Conservation (phyloP, 2,797 vertebrate species). For the Allobates femoralis region DNA sequence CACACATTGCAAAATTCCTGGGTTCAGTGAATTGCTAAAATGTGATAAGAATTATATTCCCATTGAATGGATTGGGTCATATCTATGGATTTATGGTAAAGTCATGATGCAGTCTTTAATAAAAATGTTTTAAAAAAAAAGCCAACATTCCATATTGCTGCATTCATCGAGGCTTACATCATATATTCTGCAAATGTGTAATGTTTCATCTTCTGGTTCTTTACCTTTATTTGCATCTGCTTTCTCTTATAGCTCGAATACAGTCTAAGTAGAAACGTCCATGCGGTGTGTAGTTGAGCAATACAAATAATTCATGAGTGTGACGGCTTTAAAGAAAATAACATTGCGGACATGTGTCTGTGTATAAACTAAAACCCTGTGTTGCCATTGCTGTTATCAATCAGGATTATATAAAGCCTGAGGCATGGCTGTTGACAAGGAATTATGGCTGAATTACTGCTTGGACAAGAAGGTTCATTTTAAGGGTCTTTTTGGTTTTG, state of each 20-base stretch:
- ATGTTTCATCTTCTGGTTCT: slow-evolving; percentile 5
- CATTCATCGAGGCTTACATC: background rate
- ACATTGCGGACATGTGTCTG: slow-evolving; percentile 33
- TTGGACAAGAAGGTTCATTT: background rate
- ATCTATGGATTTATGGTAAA: too few relatives aligned
- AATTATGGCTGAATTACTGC: background rate
- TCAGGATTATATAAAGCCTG: slow-evolving; percentile 17
- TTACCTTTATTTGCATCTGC: slow-evolving; percentile 39
- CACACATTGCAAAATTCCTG: too few relatives aligned
- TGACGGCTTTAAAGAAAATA: slow-evolving; percentile 27
- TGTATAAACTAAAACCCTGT: slow-evolving; percentile 32
- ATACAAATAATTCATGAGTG: slow-evolving; percentile 38
- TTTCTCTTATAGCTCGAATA: slow-evolving; percentile 4
- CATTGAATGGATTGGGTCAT: too few relatives aligned
- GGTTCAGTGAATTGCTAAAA: too few relatives aligned
- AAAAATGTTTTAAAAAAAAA: background rate
- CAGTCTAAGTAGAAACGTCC: slow-evolving; percentile 5
- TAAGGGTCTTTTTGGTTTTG: background rate
- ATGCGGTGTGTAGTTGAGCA: slow-evolving; percentile 25
- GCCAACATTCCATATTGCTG: background rate
- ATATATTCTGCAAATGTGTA: slow-evolving; percentile 3
- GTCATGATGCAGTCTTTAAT: background rate
- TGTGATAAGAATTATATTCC: too few relatives aligned
- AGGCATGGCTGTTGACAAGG: slow-evolving; percentile 7
- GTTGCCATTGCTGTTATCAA: slow-evolving; percentile 31